phyloP scores from a whole-genome alignment of 2,888 invertebrate genomes.

The Brassicogethes aeneus region DNA sequence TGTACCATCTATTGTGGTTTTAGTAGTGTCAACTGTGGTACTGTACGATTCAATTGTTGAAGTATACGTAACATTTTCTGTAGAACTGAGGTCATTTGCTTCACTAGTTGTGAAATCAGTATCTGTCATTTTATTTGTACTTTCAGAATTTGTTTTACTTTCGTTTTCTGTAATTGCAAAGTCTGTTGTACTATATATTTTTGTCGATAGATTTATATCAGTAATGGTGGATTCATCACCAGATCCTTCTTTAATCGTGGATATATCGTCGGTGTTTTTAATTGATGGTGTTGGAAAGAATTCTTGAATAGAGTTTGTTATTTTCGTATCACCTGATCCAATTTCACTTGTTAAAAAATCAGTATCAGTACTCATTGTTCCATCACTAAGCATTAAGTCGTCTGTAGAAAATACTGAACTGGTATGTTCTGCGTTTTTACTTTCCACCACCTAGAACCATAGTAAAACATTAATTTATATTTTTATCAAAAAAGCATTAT shows the following conservation, averaged over 20 bases:
- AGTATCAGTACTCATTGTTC: slow-evolving; percentile 24
- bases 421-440: background rate
- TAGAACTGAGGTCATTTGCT: slow-evolving; percentile 4
- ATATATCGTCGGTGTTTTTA: slow-evolving; percentile 9
- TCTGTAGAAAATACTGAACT: slow-evolving; percentile 33
- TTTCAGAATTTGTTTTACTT: slow-evolving; percentile 13
- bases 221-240: slow-evolving; percentile 11
- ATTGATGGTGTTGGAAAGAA: slow-evolving; percentile 2
- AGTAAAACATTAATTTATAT: background rate
- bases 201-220: background rate
- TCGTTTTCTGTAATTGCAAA: too few species aligned
- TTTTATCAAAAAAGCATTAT: background rate
- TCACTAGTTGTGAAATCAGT: slow-evolving; percentile 9
- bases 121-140: slow-evolving; percentile 11
- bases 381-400: slow-evolving; percentile 46
- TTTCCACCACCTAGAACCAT: too few species aligned
- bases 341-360: slow-evolving; percentile 11
- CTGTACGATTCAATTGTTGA: slow-evolving; percentile 12
- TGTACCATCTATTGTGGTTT: slow-evolving; percentile 10
- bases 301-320: slow-evolving; percentile 10
- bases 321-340: slow-evolving; percentile 30
- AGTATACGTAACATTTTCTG: slow-evolving; percentile 15
- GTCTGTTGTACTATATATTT: too few species aligned
- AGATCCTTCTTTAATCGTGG: slow-evolving; percentile 12
- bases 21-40: slow-evolving; percentile 7